phyloP scores from a whole-genome alignment of 1,140 invertebrate species.

The Orius insidiosus region DNA sequence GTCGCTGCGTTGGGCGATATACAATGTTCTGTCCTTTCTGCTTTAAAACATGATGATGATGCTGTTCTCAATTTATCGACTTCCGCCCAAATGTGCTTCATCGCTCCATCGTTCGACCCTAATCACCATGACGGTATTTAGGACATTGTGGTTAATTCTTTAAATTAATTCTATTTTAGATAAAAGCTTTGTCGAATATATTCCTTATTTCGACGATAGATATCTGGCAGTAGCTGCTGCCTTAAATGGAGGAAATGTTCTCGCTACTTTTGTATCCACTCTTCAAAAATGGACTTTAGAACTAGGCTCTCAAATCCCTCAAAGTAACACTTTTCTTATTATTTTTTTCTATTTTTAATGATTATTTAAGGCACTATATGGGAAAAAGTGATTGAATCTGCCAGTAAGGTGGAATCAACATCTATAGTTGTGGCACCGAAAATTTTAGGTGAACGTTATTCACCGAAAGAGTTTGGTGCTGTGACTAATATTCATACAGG shows the following conservation, averaged over 20 bases:
- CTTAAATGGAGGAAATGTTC: conserved; percentile 73
- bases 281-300: conserved; percentile 65
- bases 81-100: conserved; percentile 65
- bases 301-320: conserved; percentile 54
- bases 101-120: conserved; percentile 29
- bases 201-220: conserved; percentile 25
- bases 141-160: conserved; percentile 1
- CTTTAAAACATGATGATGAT: conserved; percentile 45
- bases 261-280: conserved; percentile 64
- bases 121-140: conserved; percentile 10
- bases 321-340: conserved; percentile 32
- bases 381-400: conserved; percentile 46
- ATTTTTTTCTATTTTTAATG: background rate
- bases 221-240: conserved; percentile 71
- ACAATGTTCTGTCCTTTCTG: conserved; percentile 65
- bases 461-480: conserved; percentile 44
- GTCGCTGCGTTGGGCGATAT: conserved; percentile 61
- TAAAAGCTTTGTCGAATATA: conserved; percentile 6
- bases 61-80: conserved; percentile 76
- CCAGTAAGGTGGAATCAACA: conserved; percentile 27
- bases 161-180: conserved; percentile 12
- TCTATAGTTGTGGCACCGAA: conserved; percentile 46
- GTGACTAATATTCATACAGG: conserved; percentile 50
- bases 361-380: conserved; percentile 52
- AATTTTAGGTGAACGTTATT: conserved; percentile 61